Percentiles rank a stretch among this genome's conserved stretches.
Conservation (phyloP, 2,113 vertebrate species). For the Albula glossodonta region DNA sequence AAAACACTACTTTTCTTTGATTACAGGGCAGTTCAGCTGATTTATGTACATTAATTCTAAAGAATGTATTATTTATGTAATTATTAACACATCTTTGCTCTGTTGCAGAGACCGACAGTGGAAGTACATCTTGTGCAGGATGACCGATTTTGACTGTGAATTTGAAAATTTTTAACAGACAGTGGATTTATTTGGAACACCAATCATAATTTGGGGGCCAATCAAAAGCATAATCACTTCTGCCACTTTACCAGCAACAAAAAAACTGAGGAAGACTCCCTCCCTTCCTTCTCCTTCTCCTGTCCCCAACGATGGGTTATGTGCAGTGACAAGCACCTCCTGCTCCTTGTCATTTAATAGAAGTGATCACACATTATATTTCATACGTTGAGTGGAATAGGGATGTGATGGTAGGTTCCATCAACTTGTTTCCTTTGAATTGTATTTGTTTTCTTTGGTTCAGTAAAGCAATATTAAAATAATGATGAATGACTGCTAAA, state of each 20-base stretch:
- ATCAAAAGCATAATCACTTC: slow-evolving; percentile 16
- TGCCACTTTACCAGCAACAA: neutral
- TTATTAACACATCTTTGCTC: slow-evolving; percentile 30
- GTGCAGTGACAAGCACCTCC: neutral
- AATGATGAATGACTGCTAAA: slow-evolving; percentile 4
- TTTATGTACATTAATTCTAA: too few species aligned
- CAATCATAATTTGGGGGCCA: neutral
- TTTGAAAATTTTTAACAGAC: slow-evolving; percentile 81
- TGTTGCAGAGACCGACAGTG: slow-evolving; percentile 91
- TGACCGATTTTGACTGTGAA: slow-evolving; percentile 91
- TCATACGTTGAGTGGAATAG: neutral
- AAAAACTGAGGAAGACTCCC: neutral
- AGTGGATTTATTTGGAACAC: slow-evolving; percentile 11
- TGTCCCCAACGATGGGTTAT: neutral
- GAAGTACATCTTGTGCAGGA: slow-evolving; percentile 96
- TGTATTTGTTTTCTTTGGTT: neutral
- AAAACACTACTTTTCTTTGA: too few species aligned
- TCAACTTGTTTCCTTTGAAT: neutral
- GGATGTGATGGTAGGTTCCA: neutral
- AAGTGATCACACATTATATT: neutral
- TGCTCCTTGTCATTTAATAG: neutral
- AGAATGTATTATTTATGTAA: neutral
- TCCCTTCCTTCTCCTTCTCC: neutral
- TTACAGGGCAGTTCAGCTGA: too few species aligned
- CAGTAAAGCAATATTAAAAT: neutral